A percentile compares a stretch with the other conserved stretches of the same genome.
Conservation (phyloP, 1,140 invertebrate genomes). For the Rhysida immarginata region DNA sequence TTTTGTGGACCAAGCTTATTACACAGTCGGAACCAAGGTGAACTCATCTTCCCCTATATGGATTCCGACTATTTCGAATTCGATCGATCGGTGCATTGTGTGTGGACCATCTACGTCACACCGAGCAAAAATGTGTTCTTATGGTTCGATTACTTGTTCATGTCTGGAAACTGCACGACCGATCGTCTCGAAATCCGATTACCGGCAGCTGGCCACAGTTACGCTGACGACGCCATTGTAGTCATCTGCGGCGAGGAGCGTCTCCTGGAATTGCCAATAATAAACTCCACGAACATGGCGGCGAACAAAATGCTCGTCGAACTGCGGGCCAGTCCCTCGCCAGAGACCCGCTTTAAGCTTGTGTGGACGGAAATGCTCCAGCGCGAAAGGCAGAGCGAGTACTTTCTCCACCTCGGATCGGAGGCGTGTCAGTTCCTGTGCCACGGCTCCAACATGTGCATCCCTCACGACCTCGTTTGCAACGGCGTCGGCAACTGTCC, state of each 20-base stretch:
- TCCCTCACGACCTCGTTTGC: slow-evolving; percentile 60
- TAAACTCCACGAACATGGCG: slow-evolving; percentile 8
- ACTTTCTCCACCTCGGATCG: slow-evolving; percentile 1
- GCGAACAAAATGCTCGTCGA: slow-evolving; percentile 8
- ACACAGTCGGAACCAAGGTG: slow-evolving; percentile 56
- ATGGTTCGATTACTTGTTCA: slow-evolving; percentile 53
- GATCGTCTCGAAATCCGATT: slow-evolving; percentile 8
- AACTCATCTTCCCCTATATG: slow-evolving; percentile 53
- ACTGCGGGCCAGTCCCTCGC: background rate
- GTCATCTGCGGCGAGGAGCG: slow-evolving; percentile 3
- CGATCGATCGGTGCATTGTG: slow-evolving; percentile 46
- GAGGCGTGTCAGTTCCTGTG: slow-evolving; percentile 55
- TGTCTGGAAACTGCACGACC: slow-evolving; percentile 2
- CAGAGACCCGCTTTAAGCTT: slow-evolving; percentile 53
- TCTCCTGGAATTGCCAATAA: slow-evolving; percentile 2
- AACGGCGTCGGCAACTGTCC: slow-evolving; percentile 77
- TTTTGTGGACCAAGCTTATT: slow-evolving; percentile 65
- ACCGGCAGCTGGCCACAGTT: background rate
- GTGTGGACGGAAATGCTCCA: slow-evolving; percentile 79
- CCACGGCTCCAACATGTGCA: slow-evolving; percentile 61
- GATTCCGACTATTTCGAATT: background rate
- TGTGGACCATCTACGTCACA: slow-evolving; percentile 58
- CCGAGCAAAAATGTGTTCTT: slow-evolving; percentile 66
- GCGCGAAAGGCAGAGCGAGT: slow-evolving; percentile 31
- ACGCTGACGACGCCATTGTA: background rate